A percentile compares a stretch with the other conserved stretches of the same genome.
phyloP scores from a whole-genome alignment of 2,113 vertebrate genomes.

The Esox niger region DNA sequence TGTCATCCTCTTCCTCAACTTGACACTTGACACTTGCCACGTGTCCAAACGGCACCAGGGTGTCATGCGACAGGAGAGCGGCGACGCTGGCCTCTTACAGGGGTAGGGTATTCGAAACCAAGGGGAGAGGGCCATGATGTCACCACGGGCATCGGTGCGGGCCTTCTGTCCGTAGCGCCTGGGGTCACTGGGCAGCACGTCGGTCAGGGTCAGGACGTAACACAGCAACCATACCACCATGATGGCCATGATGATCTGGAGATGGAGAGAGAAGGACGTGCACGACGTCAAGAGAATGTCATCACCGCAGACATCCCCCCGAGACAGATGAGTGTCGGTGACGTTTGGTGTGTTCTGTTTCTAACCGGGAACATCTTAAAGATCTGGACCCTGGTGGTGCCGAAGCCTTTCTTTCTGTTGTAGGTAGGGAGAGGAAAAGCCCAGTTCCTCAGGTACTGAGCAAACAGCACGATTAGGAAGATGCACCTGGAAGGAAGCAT shows the following conservation, averaged over 20 bases:
- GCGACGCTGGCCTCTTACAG: slow-evolving; percentile 73
- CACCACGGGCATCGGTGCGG: slow-evolving; percentile 89
- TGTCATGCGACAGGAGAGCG: not conserved
- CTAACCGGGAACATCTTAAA: slow-evolving; percentile 98
- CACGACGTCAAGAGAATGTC: too few species aligned
- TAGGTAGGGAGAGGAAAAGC: slow-evolving; percentile 80
- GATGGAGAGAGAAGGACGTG: too few species aligned
- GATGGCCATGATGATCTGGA: slow-evolving; percentile 92
- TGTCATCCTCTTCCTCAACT: too few species aligned
- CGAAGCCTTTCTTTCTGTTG: slow-evolving; percentile 77
- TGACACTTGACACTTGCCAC: too few species aligned
- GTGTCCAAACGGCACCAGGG: not conserved
- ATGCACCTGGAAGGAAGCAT: slow-evolving; percentile 77
- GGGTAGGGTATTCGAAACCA: slow-evolving; percentile 96
- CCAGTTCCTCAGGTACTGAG: slow-evolving; percentile 87
- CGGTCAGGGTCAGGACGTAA: slow-evolving; percentile 83
- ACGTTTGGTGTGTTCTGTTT: not conserved
- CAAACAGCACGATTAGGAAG: slow-evolving; percentile 87
- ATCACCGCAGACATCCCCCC: too few species aligned
- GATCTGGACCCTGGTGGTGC: slow-evolving; percentile 78
- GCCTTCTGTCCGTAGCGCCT: slow-evolving; percentile 84
- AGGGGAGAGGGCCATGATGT: slow-evolving; percentile 84
- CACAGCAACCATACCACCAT: slow-evolving; percentile 91
- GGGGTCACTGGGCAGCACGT: slow-evolving; percentile 76
- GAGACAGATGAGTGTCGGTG: too few species aligned